Evolutionary conservation across 2,113 vertebrate species (phyloP), one percentile per base, ranked within the genome.

Genomic region (Oryzias celebensis): DNA sequence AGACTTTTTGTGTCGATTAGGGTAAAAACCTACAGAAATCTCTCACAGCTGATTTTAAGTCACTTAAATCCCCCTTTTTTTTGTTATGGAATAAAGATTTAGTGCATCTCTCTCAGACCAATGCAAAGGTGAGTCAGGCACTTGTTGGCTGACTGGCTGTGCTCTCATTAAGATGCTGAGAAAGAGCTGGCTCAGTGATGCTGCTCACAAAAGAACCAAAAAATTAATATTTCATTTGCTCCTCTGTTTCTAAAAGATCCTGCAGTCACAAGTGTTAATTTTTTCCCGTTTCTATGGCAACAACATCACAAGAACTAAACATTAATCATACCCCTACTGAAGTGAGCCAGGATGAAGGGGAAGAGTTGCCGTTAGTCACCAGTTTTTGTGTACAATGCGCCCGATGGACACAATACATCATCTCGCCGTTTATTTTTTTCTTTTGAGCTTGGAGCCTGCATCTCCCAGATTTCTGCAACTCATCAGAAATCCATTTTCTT

Each of bases 241-340:
- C 55, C 65, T 64, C 28, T 42, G 26, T 68, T 73, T 45, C 58
- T 60, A 14, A 58, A 77, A 71, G 47, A 76, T 68, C 64, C 82
- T 51, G 58, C 73, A 59, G 50, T 73, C 67, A 31, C 28, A 12
- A 60, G 72, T 66, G 70, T 75, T 73, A 67, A 80, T 73, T 76
- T 41, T 12, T 49, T 47, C 0, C 13, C 0, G 75, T 90, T 87
- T 65, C 83, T 65, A 87, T 56, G 81, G 86, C 62, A 88, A 91
- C 87, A 47, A 42, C 62, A 68, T 75, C 60, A 81, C 57, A 78
- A 67, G 61, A 76, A 57, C 78, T 70, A 81, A 84, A 82, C 85
- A 88, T 90, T 71, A 70, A 88, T 90, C 83, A 85, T 59, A 78
- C 58, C 84, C 85, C 83, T 80, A 77, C 80, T 71, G 74, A 73